Evolutionary conservation across 2,888 invertebrate species (phyloP), one percentile per base, ranked within the genome.

Genomic region (Laspeyria flexula): DNA sequence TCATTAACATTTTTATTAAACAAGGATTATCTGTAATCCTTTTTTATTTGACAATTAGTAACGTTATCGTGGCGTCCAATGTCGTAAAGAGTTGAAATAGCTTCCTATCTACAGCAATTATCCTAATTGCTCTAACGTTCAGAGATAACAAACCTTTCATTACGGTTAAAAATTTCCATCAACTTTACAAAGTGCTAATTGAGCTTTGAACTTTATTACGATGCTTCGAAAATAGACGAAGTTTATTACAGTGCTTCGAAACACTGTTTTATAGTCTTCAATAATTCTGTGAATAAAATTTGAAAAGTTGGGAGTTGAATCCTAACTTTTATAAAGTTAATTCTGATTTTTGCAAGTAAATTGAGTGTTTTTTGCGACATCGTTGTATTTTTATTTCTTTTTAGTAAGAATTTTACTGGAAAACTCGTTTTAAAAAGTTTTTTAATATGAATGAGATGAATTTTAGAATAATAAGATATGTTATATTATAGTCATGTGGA

Each of bases 1-100:
- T 86, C 85, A 91, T 91, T 92, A 92, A 90, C 91, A 91, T 91
- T 91, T 92, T 91, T 91, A 92, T 91, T 91, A 92, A 91, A 90
- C 88, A 83, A 78, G 87, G 91, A 91, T 91, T 88, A 87, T 70
- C 69, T 72, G 67, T 88, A 90, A 92, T 90, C 92, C 91, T 91
- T 91, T 90, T 92, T 91, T 92, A 92, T 92, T 90, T 79, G 91
- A 86, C 91, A 90, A 92, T 92, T 90, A 92, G 91, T 84, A 72
- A 81, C 83, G 87, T 85, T 91, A 92, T 92, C 92, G 83, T 75
- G 78, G 71, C 79, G 76, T 76, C 73, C 68, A 68, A 75, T 83
- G 80, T 90, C 92, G 89, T 91, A 92, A 92, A 92, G 90, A 92
- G 92, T 92, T 92, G 83, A 79, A 88, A 86, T 75, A 70, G 83